Evolutionary conservation across 2,888 invertebrate species (phyloP).

Genomic region (Tipula confusa): DNA sequence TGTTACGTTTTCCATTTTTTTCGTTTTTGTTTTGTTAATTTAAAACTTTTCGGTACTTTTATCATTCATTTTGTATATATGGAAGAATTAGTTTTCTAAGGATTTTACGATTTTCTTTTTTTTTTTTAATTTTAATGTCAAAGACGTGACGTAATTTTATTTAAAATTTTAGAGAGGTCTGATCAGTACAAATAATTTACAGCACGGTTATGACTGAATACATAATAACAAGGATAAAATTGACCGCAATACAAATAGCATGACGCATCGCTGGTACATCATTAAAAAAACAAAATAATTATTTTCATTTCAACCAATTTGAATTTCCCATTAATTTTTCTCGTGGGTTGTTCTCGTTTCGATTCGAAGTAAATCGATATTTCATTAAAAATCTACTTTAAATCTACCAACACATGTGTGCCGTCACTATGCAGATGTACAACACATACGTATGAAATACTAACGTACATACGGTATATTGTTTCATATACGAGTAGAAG

Average conservation of each 20-base stretch:
- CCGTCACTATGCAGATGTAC: background rate
- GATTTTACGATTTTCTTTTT: background rate
- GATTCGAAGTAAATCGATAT: background rate
- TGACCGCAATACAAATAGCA: background rate
- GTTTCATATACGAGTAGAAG: too few species aligned
- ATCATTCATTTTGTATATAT: background rate
- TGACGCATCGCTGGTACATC: background rate
- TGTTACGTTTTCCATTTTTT: background rate
- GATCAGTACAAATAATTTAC: too few species aligned
- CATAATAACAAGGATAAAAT: background rate
- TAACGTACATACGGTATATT: too few species aligned
- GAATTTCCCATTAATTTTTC: background rate
- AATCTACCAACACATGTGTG: background rate
- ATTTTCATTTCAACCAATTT: background rate
- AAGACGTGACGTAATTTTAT: background rate
- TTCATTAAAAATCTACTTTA: background rate
- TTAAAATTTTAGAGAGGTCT: background rate
- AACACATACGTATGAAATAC: background rate
- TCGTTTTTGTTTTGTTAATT: background rate
- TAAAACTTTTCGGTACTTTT: slow-evolving; percentile 12
- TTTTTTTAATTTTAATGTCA: too few species aligned
- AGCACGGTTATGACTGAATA: background rate
- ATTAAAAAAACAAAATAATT: background rate
- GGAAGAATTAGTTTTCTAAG: background rate
- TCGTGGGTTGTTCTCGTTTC: background rate